Evolutionary conservation across 2,113 vertebrate genomes (phyloP).

Genomic region (Bucco capensis): DNA sequence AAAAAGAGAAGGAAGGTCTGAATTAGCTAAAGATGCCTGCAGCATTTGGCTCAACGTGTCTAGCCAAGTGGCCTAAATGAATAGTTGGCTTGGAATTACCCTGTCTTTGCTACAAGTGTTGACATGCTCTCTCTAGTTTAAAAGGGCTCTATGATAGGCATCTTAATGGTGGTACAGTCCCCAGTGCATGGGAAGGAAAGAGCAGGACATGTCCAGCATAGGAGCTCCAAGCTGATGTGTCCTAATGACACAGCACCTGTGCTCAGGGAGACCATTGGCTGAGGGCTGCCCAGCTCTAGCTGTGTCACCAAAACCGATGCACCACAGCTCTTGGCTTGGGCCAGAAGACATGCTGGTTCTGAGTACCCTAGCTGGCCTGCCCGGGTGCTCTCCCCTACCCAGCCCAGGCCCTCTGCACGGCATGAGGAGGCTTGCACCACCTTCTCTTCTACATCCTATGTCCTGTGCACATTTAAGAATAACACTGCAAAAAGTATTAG

Average conservation of each 20-base stretch:
- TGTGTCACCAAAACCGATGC: not conserved
- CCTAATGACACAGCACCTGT: not conserved
- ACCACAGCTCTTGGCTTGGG: not conserved
- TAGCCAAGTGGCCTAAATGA: conserved; percentile 10
- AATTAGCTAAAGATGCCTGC: not conserved
- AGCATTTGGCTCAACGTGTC: not conserved
- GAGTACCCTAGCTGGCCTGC: not conserved
- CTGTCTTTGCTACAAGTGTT: not conserved
- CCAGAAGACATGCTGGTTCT: fast-evolving
- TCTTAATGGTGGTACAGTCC: not conserved
- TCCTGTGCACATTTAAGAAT: not conserved
- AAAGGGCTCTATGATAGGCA: not conserved
- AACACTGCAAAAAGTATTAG: not conserved
- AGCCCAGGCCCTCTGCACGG: not conserved
- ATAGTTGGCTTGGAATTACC: not conserved
- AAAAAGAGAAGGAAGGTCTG: not conserved
- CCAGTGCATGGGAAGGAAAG: not conserved
- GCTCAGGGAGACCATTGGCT: not conserved
- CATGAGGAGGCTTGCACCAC: not conserved
- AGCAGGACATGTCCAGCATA: not conserved
- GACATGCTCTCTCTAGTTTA: not conserved
- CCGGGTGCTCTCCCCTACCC: not conserved
- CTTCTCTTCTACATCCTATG: not conserved
- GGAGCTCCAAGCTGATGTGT: not conserved
- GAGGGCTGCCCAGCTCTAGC: not conserved